Percentiles rank a stretch among this genome's conserved stretches.
These are phyloP conservation scores for Ammodytes dubius DNA, from an alignment of 2,113 vertebrate species.

Conservation along the genomic window DNA sequence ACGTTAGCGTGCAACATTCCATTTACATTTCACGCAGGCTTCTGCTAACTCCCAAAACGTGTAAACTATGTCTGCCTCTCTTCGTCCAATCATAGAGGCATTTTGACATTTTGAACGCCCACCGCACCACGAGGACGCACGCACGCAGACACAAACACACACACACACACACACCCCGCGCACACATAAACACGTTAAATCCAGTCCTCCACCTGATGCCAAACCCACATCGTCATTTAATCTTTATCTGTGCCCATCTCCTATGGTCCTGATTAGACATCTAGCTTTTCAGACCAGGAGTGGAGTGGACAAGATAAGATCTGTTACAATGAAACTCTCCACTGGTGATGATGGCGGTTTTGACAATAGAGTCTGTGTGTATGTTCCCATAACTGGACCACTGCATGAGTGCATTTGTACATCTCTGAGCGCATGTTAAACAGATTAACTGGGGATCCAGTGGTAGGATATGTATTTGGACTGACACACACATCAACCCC, in stretches of 20 bases:
- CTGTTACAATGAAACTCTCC: constrained; percentile 61
- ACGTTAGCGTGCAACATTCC: background rate
- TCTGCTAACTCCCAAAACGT: background rate
- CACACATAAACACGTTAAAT: constrained; percentile 56
- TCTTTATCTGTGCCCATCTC: constrained; percentile 82
- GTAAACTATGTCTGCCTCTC: background rate
- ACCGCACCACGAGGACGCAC: background rate
- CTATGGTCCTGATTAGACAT: constrained; percentile 78
- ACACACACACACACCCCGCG: constrained; percentile 9
- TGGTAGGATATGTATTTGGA: constrained; percentile 33
- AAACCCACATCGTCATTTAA: constrained; percentile 76
- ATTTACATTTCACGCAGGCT: background rate
- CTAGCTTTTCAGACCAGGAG: constrained; percentile 64
- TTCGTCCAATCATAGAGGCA: background rate
- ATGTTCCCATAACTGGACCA: constrained; percentile 18
- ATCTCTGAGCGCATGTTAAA: constrained; percentile 42
- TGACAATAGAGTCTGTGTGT: constrained; percentile 10
- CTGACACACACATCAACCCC: constrained; percentile 24
- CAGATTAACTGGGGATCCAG: constrained; percentile 34
- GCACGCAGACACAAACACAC: constrained; percentile 24
- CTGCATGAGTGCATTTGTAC: constrained; percentile 24
- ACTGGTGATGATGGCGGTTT: constrained; percentile 55
- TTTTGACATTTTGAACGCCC: constrained; percentile 11
- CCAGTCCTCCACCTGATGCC: constrained; percentile 59
- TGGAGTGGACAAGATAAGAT: constrained; percentile 75